Base-by-base conservation (phyloP, 2,797 vertebrate species). In the Phrynocephalus vlangalii region DNA sequence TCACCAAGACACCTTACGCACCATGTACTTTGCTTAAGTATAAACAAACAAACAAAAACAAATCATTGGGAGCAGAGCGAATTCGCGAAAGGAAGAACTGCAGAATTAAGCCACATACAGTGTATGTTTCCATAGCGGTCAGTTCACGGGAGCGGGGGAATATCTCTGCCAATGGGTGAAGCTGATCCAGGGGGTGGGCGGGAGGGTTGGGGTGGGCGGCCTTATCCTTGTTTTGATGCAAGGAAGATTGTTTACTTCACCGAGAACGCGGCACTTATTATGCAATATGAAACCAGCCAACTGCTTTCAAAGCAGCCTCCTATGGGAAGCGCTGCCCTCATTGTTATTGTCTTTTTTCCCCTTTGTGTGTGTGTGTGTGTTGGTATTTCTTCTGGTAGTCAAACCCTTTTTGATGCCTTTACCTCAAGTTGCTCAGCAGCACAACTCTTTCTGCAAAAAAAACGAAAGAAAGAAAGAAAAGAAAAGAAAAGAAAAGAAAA, bases 221-320 rank as follows among this genome's bases (percentile, higher is more conserved):
- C 95, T 94, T 92, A 95, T 96, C 96, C 95, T 94, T 94, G 96
- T 96, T 96, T 96, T 97, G 97, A 97, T 96, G 81, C 91, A 94
- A 96, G 97, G 97, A 97, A 95, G 97, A 97, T 97, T 97, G 95
- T 98, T 97, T 97, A 97, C 97, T 96, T 96, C 95, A 96, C 94
- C 91, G 92, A 98, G 96, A 97, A 98, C 97, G 97, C 97, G 96
- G 98, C 98, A 98, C 98, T 87, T 98, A 63, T 99, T 99, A 99
- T 99, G 98, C 98, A 99, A 99, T 98, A 99, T 98, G 96, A 97
- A 99, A 98, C 98, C 98, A 99, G 98, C 98, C 99, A 98, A 98
- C 97, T 95, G 97, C 97, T 98, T 97, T 96, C 94, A 94, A 95
- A 94, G 95, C 93, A 88, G 94, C 94, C 94, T 96, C 93, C 94